Evolutionary conservation across 2,113 vertebrate genomes (phyloP).

Genomic region (Hemiscyllium ocellatum): DNA sequence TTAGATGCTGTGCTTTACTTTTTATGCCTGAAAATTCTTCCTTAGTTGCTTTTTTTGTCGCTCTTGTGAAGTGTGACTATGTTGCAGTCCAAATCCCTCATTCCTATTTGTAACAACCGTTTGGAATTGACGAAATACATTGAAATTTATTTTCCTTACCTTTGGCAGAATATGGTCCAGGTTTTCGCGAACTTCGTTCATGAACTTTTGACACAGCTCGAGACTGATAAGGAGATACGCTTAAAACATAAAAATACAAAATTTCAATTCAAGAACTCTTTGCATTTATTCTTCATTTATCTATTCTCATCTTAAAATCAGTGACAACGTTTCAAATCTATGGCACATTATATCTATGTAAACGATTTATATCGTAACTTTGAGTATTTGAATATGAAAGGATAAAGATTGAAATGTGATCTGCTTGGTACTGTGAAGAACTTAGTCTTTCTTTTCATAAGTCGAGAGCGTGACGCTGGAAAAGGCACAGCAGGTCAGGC

Average conservation of each 20-base stretch:
- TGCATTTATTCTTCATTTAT: not conserved
- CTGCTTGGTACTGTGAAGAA: not conserved
- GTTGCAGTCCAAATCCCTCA: not conserved
- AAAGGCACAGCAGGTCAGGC: no score
- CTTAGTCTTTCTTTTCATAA: not conserved
- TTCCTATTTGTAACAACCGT: not conserved
- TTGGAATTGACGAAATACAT: not conserved
- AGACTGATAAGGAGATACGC: not conserved
- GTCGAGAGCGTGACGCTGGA: no score
- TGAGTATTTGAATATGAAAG: not conserved
- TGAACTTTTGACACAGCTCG: not conserved
- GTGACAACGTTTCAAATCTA: not conserved
- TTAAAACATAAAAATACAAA: constrained; percentile 19
- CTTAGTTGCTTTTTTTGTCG: not conserved
- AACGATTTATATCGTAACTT: not conserved
- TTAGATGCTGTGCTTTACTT: not conserved
- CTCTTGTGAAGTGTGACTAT: not conserved
- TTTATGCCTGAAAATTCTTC: not conserved
- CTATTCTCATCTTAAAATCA: not conserved
- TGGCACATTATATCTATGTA: not conserved
- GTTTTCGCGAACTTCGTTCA: no score
- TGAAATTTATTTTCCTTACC: not conserved
- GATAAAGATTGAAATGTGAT: not conserved
- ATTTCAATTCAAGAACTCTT: not conserved
- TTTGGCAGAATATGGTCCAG: not conserved